Base-by-base conservation (phyloP, 2,113 vertebrate species). In the Rhinogobius similis region DNA sequence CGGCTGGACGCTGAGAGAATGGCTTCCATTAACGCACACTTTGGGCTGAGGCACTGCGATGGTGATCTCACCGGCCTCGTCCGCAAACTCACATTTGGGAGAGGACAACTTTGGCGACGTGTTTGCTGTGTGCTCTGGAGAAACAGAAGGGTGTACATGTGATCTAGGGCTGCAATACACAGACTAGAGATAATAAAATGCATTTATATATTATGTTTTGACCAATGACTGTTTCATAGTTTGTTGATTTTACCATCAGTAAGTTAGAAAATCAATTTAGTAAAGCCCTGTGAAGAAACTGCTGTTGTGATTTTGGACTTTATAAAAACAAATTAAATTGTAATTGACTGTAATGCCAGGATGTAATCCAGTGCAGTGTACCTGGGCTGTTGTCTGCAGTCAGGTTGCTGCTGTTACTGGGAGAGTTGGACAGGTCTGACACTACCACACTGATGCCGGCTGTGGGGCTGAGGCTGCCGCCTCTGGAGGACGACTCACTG, bases 11-110 rank as follows among this genome's bases (percentile, higher is more conserved):
- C 81, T 76, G 89, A 96, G 94, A 11, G 94, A 82, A 24, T 98
- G 95, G 92, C 95, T 96, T 75, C 96, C 96, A 0, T 98, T 98
- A 84, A 96, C 91, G 41, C 94, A 96, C n/a, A 95, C 89, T 0
- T 92, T 92, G 1, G 93, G 95, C 68, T 91, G 91, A 65, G 84
- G 92, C 66, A 86, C 86, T 55, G 85, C 76, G 0, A 91, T 81
- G 61, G 84, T 90, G 66, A 93, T 55, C 69, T 95, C 95, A 43
- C 88, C 93, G 10, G 86, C 88, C 20, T 97, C 96, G 0, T 97
- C 94, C 0, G 93, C 95, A 43, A 94, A 93, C 0, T 95, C 94
- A 66, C 94, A 86, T 87, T 91, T 94, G 87, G 95, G 94, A 29
- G 92, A 93, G 79, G 87, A 82, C n/a, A 89, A 85, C 84, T 90